Percentiles rank a stretch among this genome's conserved stretches.
These are phyloP conservation scores for Tholera decimalis DNA, from an alignment of 2,888 invertebrate genomes.

Conservation along the genomic window DNA sequence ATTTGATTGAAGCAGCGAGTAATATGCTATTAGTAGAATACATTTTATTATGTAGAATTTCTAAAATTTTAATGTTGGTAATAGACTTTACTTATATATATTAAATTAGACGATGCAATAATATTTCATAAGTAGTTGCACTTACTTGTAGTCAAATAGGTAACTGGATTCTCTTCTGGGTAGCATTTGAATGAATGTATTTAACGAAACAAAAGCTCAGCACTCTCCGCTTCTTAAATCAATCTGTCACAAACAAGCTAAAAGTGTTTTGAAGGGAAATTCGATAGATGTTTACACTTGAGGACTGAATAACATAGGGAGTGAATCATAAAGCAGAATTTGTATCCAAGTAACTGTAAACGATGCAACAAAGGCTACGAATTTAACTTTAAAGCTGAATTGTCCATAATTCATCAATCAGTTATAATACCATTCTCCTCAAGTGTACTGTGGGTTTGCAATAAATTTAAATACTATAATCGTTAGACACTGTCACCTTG, in stretches of 20 bases:
- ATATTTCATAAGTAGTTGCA: constrained; percentile 90
- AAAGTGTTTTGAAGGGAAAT: constrained; percentile 61
- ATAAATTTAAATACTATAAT: constrained; percentile 63
- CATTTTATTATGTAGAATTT: constrained; percentile 70
- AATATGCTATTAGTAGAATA: constrained; percentile 57
- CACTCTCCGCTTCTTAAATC: constrained; percentile 61
- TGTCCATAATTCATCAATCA: constrained; percentile 7
- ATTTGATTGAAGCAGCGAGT: constrained; percentile 55
- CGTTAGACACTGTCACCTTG: constrained; percentile 84
- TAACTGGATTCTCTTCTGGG: constrained; percentile 72
- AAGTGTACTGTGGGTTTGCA: constrained; percentile 55
- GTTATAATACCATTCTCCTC: constrained; percentile 53
- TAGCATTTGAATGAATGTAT: constrained; percentile 39
- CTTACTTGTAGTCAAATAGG: constrained; percentile 78
- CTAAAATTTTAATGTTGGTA: constrained; percentile 79
- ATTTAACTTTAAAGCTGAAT: constrained; percentile 5
- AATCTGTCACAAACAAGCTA: constrained; percentile 61
- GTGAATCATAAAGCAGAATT: constrained; percentile 27
- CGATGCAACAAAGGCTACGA: not conserved
- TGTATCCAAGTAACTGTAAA: constrained; percentile 13
- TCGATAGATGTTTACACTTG: constrained; percentile 60
- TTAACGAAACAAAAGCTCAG: constrained; percentile 36
- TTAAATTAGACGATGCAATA: constrained; percentile 87
- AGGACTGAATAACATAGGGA: constrained; percentile 55
- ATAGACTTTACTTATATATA: constrained; percentile 78